Evolutionary conservation across 2,113 vertebrate species (phyloP).

Genomic region (Nansenia antarctica): DNA sequence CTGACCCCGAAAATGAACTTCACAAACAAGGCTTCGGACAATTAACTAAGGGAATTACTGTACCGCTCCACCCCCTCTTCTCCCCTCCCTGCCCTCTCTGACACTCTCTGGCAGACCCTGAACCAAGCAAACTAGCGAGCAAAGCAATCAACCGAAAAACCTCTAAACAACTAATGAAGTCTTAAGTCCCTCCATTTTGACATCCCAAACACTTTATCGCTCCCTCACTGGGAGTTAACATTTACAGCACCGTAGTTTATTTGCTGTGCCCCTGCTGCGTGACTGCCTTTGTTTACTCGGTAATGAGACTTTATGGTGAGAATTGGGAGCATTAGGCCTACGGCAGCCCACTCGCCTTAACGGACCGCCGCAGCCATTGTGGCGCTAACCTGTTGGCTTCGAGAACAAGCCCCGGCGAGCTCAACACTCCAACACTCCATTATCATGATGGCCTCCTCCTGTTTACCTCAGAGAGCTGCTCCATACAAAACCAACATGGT

Average conservation of each 20-base stretch:
- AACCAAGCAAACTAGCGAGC: not conserved
- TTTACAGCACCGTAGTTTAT: slow-evolving; percentile 24
- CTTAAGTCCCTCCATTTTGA: not conserved
- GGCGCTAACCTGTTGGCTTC: slow-evolving; percentile 33
- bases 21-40: not conserved
- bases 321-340: slow-evolving; percentile 20
- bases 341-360: slow-evolving; percentile 25
- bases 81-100: not conserved
- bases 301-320: slow-evolving; percentile 50
- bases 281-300: slow-evolving; percentile 39
- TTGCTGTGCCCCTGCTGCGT: slow-evolving; percentile 19
- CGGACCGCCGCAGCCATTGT: slow-evolving; percentile 20
- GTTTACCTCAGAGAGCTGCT: slow-evolving; percentile 6
- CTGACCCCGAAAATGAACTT: not conserved
- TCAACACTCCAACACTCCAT: not conserved
- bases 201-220: slow-evolving; percentile 17
- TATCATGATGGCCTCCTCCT: slow-evolving; percentile 23
- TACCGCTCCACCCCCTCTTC: too few species aligned
- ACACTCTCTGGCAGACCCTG: not conserved
- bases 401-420: slow-evolving; percentile 21
- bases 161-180: not conserved
- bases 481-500: slow-evolving; percentile 21
- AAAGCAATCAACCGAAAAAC: not conserved
- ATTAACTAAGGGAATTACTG: not conserved
- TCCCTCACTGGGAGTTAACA: slow-evolving; percentile 24